Base-by-base conservation (phyloP, 2,888 invertebrate species). In the Oeneis ivallda region DNA sequence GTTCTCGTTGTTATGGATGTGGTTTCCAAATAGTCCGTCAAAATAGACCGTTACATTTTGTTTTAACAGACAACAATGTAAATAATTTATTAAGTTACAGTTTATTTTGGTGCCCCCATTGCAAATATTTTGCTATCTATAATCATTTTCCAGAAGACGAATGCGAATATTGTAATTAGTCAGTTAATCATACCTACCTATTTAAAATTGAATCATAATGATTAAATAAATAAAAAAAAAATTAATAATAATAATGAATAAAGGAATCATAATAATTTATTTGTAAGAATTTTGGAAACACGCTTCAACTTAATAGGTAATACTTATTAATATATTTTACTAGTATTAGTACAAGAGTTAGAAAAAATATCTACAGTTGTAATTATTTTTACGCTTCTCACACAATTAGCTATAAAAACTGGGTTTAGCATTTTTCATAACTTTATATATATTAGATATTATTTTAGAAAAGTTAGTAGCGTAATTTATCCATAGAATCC, bases 151-250 rank as follows among this genome's bases (percentile, higher is more conserved):
- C 26, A 43, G 43, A 43, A 43, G 43, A 43, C 43, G 43, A 43
- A 43, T 43, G 43, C n/a, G 43, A 43, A 43, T 43, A 43, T 43
- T 43, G 43, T 43, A 43, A 43, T 43, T 43, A 43, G 43, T 43
- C 43, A 43, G 43, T 43, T 43, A 43, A 43, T 43, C 43, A 43
- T 43, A 43, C 43, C 43, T 43, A 43, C 43, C 43, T 43, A 43
- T 43, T 43, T 43, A 43, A 43, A 43, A n/a, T 43, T 43, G 43
- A 43, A 43, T 43, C 43, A 43, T 43, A n/a, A 43, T 43, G 43
- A n/a, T n/a, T n/a, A n/a, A n/a, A n/a, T n/a, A n/a, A n/a, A n/a
- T n/a, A n/a, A n/a, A n/a, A 43, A 43, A 43, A n/a, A 43, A 43
- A 43, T 43, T 43, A 43, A 13, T 43, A 43, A 43, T 43, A 43